A percentile compares a stretch with the other conserved stretches of the same genome.
These are phyloP conservation scores for Telmatochromis sp. DNA, from an alignment of 2,113 vertebrate genomes.

Conservation along the genomic window DNA sequence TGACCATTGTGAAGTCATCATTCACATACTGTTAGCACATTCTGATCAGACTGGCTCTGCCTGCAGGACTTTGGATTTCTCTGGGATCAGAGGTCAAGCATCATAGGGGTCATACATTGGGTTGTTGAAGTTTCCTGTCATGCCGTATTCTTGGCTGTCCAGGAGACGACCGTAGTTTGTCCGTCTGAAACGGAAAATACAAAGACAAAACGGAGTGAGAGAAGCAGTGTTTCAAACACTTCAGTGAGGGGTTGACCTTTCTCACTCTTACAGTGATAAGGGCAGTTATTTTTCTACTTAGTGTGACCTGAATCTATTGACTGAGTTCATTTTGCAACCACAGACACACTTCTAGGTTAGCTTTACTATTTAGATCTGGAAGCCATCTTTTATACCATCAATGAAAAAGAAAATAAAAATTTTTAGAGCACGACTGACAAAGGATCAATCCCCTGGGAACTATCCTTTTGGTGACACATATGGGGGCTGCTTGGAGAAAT, in stretches of 20 bases:
- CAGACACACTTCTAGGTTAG: not conserved
- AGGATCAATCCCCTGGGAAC: not conserved
- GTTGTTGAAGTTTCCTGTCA: slow-evolving; percentile 75
- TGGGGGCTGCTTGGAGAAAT: not conserved
- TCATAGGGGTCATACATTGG: slow-evolving; percentile 81
- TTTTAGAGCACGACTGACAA: not conserved
- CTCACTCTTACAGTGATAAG: not conserved
- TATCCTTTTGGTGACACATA: not conserved
- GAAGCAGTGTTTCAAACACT: not conserved
- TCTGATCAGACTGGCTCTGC: not conserved
- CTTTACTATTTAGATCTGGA: not conserved
- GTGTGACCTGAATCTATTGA: not conserved
- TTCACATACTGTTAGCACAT: not conserved
- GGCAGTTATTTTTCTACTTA: not conserved
- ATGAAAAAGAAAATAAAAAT: not conserved
- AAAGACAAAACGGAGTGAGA: not conserved
- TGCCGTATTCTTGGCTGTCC: slow-evolving; percentile 72
- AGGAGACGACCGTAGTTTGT: slow-evolving; percentile 77
- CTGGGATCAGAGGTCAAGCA: not conserved
- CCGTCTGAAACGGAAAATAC: slow-evolving; percentile 61
- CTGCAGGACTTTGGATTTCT: not conserved
- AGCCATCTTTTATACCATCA: not conserved
- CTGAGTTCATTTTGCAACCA: not conserved
- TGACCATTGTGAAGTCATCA: not conserved
- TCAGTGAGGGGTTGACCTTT: not conserved